These are phyloP conservation scores for Trissolcus basalis DNA, from an alignment of 1,140 invertebrate genomes.

Conservation along the genomic window DNA sequence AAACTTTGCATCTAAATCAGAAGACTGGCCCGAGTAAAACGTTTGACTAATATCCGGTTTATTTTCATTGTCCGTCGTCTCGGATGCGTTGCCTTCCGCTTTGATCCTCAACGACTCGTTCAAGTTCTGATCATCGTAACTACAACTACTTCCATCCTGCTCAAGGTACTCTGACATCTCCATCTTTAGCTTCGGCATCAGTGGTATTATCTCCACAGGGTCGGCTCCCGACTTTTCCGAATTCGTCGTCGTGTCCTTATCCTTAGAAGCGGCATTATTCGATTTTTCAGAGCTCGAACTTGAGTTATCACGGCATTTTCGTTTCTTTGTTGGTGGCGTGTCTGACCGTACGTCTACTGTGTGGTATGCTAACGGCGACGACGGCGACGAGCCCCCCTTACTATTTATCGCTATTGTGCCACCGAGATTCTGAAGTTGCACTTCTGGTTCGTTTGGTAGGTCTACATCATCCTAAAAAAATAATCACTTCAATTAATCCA, in stretches of 20 bases:
- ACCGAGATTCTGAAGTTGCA: conserved; percentile 71
- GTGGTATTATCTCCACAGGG: conserved; percentile 75
- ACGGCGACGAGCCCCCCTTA: conserved; percentile 70
- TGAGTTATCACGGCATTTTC: conserved; percentile 72
- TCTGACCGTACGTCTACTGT: conserved; percentile 68
- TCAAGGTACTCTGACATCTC: conserved; percentile 76
- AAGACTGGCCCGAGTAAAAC: conserved; percentile 72
- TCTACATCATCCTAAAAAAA: conserved; percentile 70
- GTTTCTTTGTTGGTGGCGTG: conserved; percentile 70
- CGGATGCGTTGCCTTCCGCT: conserved; percentile 67
- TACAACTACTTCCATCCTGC: conserved; percentile 75
- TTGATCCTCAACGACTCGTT: conserved; percentile 68
- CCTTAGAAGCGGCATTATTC: conserved; percentile 64
- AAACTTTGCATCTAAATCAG: conserved; percentile 69
- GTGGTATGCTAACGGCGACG: conserved; percentile 69
- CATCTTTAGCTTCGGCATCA: conserved; percentile 75
- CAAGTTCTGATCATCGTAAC: conserved; percentile 73
- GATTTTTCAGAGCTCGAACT: conserved; percentile 67
- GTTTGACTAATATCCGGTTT: conserved; percentile 74
- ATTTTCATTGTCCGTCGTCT: conserved; percentile 67
- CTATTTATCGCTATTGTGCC: conserved; percentile 70
- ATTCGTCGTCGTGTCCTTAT: conserved; percentile 65
- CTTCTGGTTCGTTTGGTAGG: conserved; percentile 74
- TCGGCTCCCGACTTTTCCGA: conserved; percentile 65
- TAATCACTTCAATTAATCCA: not conserved